Evolutionary conservation across 2,888 invertebrate species (phyloP), one percentile per base, ranked within the genome.

Genomic region (Cheilosia grossa): DNA sequence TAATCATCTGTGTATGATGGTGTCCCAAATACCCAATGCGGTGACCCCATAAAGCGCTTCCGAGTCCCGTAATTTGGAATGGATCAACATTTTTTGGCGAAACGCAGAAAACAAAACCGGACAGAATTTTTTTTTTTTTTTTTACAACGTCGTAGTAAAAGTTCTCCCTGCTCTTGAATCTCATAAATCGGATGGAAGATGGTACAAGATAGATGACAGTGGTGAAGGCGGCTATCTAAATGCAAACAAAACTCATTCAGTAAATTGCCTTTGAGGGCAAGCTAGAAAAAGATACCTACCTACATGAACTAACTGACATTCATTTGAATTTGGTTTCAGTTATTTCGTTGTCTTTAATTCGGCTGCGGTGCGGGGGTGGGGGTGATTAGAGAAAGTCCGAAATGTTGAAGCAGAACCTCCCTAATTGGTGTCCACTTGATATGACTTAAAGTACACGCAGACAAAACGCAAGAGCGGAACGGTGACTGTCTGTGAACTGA

Each of bases 201-300:
- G 58, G 51, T 7, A 30, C 40, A 37, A 13, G 37, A 3, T 37
- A 13, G 37, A 37, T 21, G 33, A 33, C 30, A 44, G 17, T 15
- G 53, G 44, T 49, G 80, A 30, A n/a, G 33, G 56, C n/a, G 33
- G 21, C 33, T 27, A 63, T 27, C 33, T 53, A 54, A 53, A 70
- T 67, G 53, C 59, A 72, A 67, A 72, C 53, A 59, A 17, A 56
- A 51, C 79, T 79, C 72, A 82, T 82, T 82, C 69, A 73, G 73
- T 79, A 56, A 73, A 73, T 79, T 79, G 79, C 82, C 73, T 79
- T 79, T 13, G 9, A 51, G 58, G 15, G 40, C 3, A 37, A 13
- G 37, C 6, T 27, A 37, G 56, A 61, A 54, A 53, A 24, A 74
- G 51, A 61, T 27, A 27, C 27, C 27, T 27, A 27, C 6, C 0